phyloP scores from a whole-genome alignment of 2,797 vertebrate species.

The Harpagifer antarcticus region DNA sequence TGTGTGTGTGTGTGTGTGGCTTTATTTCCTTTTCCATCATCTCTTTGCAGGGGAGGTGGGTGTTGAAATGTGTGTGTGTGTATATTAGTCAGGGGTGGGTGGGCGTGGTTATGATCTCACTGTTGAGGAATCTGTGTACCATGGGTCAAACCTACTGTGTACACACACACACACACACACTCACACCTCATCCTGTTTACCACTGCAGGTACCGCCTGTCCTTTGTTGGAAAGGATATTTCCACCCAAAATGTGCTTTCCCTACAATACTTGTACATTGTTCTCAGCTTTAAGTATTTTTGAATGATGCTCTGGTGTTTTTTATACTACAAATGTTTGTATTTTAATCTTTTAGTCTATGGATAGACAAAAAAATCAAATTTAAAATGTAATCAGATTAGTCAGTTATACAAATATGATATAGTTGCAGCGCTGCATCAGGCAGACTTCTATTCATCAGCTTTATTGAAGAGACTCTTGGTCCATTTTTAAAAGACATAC shows the following conservation, averaged over 20 bases:
- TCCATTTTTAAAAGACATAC: too few relatives aligned
- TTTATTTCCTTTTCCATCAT: conserved; percentile 49
- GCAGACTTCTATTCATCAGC: too few relatives aligned
- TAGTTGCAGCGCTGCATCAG: too few relatives aligned
- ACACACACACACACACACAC: not conserved
- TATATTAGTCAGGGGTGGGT: conserved; percentile 3
- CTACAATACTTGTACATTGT: not conserved
- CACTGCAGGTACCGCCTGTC: conserved; percentile 44
- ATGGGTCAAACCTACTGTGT: conserved; percentile 20
- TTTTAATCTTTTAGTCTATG: not conserved
- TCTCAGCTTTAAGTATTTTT: not conserved
- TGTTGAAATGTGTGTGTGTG: conserved; percentile 2
- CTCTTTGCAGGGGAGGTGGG: conserved; percentile 1
- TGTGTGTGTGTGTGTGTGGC: not conserved
- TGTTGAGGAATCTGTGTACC: conserved; percentile 48
- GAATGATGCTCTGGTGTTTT: not conserved
- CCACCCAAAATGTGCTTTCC: conserved; percentile 6
- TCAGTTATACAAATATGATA: too few relatives aligned
- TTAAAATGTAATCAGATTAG: too few relatives aligned
- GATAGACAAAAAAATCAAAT: too few relatives aligned
- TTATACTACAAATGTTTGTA: not conserved
- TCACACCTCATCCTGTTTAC: conserved; percentile 65
- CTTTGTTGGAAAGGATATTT: conserved; percentile 13
- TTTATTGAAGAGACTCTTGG: too few relatives aligned
- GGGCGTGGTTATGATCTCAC: conserved; percentile 62